phyloP scores from a whole-genome alignment of 2,113 vertebrate species.

The Leucoraja erinaceus region DNA sequence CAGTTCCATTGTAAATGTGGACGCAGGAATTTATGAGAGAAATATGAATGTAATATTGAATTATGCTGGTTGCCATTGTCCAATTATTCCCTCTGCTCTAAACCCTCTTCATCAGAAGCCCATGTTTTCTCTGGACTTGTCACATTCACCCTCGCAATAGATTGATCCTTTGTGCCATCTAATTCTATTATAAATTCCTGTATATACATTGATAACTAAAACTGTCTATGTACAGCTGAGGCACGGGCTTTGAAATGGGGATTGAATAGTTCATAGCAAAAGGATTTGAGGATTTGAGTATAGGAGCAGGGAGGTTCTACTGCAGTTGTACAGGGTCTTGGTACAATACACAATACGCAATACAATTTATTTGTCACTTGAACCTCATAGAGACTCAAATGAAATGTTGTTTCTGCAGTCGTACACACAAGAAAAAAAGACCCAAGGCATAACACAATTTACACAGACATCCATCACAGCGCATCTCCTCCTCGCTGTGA shows the following conservation, averaged over 20 bases:
- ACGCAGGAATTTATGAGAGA: neutral
- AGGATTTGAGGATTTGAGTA: no score
- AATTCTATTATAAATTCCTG: neutral
- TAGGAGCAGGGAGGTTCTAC: no score
- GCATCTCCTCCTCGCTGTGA: no score
- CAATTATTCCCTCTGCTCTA: neutral
- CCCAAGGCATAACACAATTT: no score
- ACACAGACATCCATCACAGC: no score
- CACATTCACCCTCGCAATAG: neutral
- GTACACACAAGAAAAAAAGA: no score
- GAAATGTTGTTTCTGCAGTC: no score
- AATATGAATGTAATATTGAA: neutral
- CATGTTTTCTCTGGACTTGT: neutral
- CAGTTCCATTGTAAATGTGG: neutral
- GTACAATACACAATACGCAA: no score
- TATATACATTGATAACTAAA: neutral
- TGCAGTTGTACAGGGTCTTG: no score
- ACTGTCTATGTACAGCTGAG: neutral
- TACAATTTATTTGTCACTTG: no score
- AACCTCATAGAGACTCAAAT: no score
- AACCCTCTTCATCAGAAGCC: neutral
- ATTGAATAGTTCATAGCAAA: no score
- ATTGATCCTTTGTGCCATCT: neutral
- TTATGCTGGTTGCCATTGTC: neutral
- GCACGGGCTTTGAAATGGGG: neutral